Evolutionary conservation across 2,797 vertebrate genomes (phyloP).

Genomic region (Lagocephalus sceleratus): DNA sequence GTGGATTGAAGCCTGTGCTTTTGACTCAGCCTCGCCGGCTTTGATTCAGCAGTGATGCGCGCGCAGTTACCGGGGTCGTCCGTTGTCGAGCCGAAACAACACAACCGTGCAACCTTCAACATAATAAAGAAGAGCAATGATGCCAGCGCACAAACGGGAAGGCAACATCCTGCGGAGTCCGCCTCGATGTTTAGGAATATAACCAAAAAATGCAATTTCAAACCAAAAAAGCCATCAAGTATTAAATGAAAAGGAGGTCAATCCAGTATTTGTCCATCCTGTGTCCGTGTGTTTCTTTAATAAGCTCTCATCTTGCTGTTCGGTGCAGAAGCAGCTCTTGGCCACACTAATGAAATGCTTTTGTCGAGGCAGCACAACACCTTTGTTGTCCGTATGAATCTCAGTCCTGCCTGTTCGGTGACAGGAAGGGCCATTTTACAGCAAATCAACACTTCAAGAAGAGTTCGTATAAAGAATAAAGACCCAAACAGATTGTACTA

Average conservation of each 20-base stretch:
- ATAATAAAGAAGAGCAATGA: neutral
- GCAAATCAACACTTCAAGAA: neutral
- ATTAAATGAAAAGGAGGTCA: too few relatives aligned
- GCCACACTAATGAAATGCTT: too few relatives aligned
- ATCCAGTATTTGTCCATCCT: too few relatives aligned
- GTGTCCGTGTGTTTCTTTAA: too few relatives aligned
- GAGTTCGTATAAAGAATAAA: neutral
- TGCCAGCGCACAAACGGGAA: neutral
- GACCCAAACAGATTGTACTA: slow-evolving; percentile 10
- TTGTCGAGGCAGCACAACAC: too few relatives aligned
- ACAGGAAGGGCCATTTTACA: neutral
- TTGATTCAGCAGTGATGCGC: slow-evolving; percentile 42
- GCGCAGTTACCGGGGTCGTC: slow-evolving; percentile 32
- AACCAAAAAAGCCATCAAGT: too few relatives aligned
- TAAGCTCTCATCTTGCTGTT: too few relatives aligned
- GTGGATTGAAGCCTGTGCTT: slow-evolving; percentile 31
- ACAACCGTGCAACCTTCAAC: neutral
- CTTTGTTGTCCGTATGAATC: too few relatives aligned
- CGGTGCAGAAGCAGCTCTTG: too few relatives aligned
- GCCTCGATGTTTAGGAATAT: too few relatives aligned
- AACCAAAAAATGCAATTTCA: too few relatives aligned
- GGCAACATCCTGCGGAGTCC: neutral
- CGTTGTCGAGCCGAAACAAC: slow-evolving; percentile 14
- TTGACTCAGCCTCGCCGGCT: slow-evolving; percentile 34
- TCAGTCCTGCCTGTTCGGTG: neutral